A percentile compares a stretch with the other conserved stretches of the same genome.
phyloP scores from a whole-genome alignment of 2,797 vertebrate genomes.

The Darevskia nairensis region DNA sequence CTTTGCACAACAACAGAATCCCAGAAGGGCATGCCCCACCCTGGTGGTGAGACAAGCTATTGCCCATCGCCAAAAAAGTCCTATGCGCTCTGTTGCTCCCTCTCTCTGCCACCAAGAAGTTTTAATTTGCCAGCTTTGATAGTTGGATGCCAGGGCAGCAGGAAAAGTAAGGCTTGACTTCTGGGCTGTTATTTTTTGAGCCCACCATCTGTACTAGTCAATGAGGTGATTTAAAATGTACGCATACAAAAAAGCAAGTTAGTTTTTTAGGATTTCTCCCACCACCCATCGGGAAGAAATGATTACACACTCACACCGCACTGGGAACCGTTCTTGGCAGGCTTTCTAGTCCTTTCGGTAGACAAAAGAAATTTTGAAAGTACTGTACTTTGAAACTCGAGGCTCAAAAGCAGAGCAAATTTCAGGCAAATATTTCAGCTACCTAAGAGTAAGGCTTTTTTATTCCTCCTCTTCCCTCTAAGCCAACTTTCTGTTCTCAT shows the following conservation, averaged over 20 bases:
- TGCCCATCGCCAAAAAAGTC: neutral
- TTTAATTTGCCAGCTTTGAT: neutral
- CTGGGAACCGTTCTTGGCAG: neutral
- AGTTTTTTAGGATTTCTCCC: neutral
- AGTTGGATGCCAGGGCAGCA: too few relatives aligned
- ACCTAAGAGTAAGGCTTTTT: too few relatives aligned
- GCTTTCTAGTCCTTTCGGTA: neutral
- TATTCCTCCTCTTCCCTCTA: neutral
- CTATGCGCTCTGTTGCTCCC: too few relatives aligned
- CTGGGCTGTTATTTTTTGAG: neutral
- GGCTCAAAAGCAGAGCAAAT: neutral
- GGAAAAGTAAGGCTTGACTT: neutral
- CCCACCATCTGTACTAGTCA: too few relatives aligned
- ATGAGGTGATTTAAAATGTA: neutral
- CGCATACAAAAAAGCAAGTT: neutral
- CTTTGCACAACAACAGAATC: constrained; percentile 1
- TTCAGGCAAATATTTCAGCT: neutral
- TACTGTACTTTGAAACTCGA: too few relatives aligned
- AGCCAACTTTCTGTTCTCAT: neutral
- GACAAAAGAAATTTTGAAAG: neutral
- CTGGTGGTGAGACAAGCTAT: neutral
- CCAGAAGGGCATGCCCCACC: constrained; percentile 22
- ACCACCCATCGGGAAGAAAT: neutral
- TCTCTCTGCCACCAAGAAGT: neutral
- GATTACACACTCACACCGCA: neutral